Percentiles rank a stretch among this genome's conserved stretches.
Evolutionary conservation across 2,113 vertebrate genomes (phyloP).

Genomic region (Lynx canadensis): DNA sequence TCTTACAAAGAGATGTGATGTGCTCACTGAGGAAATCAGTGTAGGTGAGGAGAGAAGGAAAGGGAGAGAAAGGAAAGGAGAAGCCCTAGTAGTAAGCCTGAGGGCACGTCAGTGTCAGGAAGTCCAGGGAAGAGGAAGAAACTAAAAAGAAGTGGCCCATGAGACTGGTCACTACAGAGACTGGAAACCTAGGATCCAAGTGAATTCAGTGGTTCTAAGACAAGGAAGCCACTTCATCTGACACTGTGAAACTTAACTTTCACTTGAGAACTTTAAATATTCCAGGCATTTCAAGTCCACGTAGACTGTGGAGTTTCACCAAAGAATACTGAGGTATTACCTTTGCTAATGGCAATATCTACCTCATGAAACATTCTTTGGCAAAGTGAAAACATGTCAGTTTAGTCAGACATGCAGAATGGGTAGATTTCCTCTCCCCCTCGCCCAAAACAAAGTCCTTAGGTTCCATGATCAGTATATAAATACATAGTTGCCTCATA

Average conservation of each 20-base stretch:
- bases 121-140: background rate
- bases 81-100: background rate
- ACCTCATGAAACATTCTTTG: background rate
- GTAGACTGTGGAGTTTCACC: background rate
- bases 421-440: background rate
- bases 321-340: background rate
- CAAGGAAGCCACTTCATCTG: background rate
- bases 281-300: background rate
- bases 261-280: background rate
- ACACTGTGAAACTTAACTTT: background rate
- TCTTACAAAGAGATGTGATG: background rate
- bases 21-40: background rate
- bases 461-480: background rate
- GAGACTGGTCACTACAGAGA: background rate
- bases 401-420: background rate
- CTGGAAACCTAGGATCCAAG: background rate
- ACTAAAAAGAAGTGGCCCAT: background rate
- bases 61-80: background rate
- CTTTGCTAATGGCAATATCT: background rate
- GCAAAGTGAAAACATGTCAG: background rate
- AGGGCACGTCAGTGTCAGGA: background rate
- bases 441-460: background rate
- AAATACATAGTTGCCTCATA: background rate
- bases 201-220: background rate
- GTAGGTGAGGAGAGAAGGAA: background rate